phyloP scores from a whole-genome alignment of 2,888 invertebrate species.

The Xiphydria camelus region DNA sequence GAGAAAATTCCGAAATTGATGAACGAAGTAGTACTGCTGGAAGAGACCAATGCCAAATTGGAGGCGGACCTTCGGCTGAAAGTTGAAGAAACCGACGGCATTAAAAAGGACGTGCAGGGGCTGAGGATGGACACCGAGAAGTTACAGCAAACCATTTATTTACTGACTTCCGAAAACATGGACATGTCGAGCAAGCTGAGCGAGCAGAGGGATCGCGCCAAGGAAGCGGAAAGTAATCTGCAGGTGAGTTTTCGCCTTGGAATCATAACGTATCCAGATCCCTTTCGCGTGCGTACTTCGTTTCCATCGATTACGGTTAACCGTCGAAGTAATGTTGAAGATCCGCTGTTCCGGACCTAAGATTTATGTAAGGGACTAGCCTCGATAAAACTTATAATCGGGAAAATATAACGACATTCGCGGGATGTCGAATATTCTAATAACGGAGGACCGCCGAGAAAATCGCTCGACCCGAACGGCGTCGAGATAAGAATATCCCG shows the following conservation, averaged over 20 bases:
- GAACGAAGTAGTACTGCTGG: constrained; percentile 25
- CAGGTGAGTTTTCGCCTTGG: constrained; percentile 19
- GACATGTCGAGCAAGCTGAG: constrained; percentile 39
- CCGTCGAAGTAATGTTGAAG: too few relatives aligned
- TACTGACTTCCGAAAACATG: constrained; percentile 45
- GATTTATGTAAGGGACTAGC: too few relatives aligned
- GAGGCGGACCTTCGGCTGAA: constrained; percentile 33
- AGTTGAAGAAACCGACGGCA: constrained; percentile 40
- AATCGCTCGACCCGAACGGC: too few relatives aligned
- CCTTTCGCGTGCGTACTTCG: too few relatives aligned
- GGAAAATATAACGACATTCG: too few relatives aligned
- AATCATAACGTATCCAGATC: not conserved
- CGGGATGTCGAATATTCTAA: too few relatives aligned
- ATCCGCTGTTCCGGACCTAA: too few relatives aligned
- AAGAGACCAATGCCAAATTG: constrained; percentile 39
- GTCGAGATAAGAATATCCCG: too few relatives aligned
- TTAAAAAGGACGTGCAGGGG: constrained; percentile 37
- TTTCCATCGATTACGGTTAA: too few relatives aligned
- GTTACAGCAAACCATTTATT: constrained; percentile 39
- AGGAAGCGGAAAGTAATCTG: constrained; percentile 22
- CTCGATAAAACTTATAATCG: too few relatives aligned
- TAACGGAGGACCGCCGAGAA: too few relatives aligned
- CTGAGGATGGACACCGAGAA: constrained; percentile 41
- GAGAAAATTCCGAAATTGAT: constrained; percentile 21
- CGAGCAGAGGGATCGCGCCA: constrained; percentile 29